Evolutionary conservation across 2,113 vertebrate species (phyloP).

Genomic region (Entomyzon cyanotis): DNA sequence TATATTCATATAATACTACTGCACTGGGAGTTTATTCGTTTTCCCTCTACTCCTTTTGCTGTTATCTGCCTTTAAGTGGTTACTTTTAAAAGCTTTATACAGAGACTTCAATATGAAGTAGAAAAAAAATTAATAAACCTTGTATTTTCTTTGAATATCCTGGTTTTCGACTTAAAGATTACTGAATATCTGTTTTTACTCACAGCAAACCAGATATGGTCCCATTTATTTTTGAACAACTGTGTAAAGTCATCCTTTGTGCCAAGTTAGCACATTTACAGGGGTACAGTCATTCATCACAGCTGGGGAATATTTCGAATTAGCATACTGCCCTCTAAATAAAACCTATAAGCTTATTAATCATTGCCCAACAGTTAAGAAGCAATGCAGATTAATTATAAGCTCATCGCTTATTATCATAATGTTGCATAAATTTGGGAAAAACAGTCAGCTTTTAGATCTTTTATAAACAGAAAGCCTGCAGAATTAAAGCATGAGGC

Average conservation of each 20-base stretch:
- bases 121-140: neutral
- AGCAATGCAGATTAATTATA: constrained; percentile 62
- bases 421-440: constrained; percentile 34
- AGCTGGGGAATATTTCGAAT: constrained; percentile 10
- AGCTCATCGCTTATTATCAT: constrained; percentile 44
- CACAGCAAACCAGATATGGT: neutral
- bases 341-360: constrained; percentile 39
- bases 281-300: neutral
- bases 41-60: neutral
- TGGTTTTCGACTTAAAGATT: neutral
- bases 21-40: neutral
- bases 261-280: constrained; percentile 10
- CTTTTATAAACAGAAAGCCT: constrained; percentile 58
- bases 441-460: constrained; percentile 15
- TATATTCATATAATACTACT: neutral
- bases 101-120: neutral
- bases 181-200: neutral
- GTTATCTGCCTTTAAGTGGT: neutral
- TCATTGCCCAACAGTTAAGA: constrained; percentile 55
- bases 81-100: neutral
- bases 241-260: constrained; percentile 24
- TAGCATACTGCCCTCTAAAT: constrained; percentile 27
- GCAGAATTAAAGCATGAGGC: constrained; percentile 18
- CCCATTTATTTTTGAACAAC: neutral
- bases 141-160: neutral